Conservation (phyloP, 2,888 invertebrate genomes). For the Leptopterna dolabrata region DNA sequence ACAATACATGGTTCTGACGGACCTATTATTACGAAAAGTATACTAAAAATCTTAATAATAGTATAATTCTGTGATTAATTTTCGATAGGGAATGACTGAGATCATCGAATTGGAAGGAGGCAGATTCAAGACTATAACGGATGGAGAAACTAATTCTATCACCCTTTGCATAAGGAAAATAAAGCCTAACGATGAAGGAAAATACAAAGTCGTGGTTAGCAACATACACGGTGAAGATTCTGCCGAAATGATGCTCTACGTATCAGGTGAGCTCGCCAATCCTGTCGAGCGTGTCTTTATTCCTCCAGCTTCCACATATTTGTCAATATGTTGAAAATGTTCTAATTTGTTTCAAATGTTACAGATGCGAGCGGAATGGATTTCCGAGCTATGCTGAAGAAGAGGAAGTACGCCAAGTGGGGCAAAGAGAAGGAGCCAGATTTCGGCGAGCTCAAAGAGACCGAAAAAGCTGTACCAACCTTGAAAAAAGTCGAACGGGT, state of each 20-base stretch:
- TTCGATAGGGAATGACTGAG: conserved; percentile 80
- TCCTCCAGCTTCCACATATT: background rate
- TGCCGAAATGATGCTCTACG: conserved; percentile 95
- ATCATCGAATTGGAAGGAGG: conserved; percentile 87
- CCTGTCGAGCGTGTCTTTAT: too few species aligned
- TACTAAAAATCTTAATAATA: too few species aligned
- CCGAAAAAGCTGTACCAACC: conserved; percentile 85
- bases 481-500: conserved; percentile 96
- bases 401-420: conserved; percentile 95
- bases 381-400: conserved; percentile 98
- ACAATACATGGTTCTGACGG: too few species aligned
- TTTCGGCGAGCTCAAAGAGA: conserved; percentile 93
- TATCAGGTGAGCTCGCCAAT: conserved; percentile 78
- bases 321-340: background rate
- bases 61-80: too few species aligned
- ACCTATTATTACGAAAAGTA: too few species aligned
- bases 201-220: conserved; percentile 91
- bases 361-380: conserved; percentile 97
- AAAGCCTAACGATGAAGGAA: conserved; percentile 96
- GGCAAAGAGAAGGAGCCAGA: conserved; percentile 89
- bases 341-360: background rate
- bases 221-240: conserved; percentile 96
- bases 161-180: conserved; percentile 96
- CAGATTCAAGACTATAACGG: conserved; percentile 93
- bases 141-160: conserved; percentile 91